phyloP scores from a whole-genome alignment of 1,140 invertebrate species.

The Coptotermes formosanus region DNA sequence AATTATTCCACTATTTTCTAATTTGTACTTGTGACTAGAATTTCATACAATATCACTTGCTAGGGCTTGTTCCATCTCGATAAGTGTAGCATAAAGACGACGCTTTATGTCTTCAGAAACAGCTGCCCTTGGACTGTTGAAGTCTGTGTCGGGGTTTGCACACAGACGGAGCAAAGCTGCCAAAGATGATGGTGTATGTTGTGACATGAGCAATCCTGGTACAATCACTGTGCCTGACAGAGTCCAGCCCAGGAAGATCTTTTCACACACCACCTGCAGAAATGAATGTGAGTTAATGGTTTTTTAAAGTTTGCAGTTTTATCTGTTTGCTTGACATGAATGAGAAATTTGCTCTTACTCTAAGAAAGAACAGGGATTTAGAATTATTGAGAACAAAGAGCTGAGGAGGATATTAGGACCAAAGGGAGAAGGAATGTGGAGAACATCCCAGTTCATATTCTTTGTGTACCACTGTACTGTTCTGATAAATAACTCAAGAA shows the following conservation, averaged over 20 bases:
- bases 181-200: slow-evolving; percentile 54
- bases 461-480: no score
- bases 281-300: not conserved
- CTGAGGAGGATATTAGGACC: no score
- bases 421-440: no score
- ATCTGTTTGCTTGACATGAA: no score
- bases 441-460: no score
- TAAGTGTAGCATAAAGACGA: slow-evolving; percentile 55
- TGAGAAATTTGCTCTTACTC: no score
- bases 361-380: no score
- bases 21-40: not conserved
- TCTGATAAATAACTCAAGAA: no score
- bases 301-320: no score
- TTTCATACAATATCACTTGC: slow-evolving; percentile 29
- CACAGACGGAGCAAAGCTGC: slow-evolving; percentile 56
- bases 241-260: slow-evolving; percentile 62
- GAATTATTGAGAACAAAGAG: no score
- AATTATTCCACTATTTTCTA: not conserved
- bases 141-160: slow-evolving; percentile 52
- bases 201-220: slow-evolving; percentile 58
- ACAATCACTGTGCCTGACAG: slow-evolving; percentile 58
- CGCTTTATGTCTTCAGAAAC: slow-evolving; percentile 49
- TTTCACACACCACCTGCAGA: slow-evolving; percentile 56
- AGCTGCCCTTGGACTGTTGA: slow-evolving; percentile 46
- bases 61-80: slow-evolving; percentile 44